phyloP scores from a whole-genome alignment of 1,140 invertebrate species.

The Asobara japonica region DNA sequence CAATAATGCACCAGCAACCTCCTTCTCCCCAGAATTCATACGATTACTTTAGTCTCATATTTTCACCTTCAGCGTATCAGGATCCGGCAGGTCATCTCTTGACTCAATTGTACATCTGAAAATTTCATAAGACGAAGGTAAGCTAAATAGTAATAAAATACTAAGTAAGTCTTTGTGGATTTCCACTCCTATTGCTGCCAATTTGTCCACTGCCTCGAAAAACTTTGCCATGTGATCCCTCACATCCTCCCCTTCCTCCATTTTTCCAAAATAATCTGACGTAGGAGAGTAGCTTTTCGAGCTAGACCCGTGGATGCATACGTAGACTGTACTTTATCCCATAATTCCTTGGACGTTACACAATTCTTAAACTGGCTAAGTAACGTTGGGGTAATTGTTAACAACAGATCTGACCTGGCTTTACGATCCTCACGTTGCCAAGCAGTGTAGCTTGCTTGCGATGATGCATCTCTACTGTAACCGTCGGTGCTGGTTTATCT shows the following conservation, averaged over 20 bases:
- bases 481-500: neutral
- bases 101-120: conserved; percentile 4
- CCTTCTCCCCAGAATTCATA: neutral
- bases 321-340: neutral
- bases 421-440: neutral
- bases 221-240: conserved; percentile 41
- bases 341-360: neutral
- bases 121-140: neutral
- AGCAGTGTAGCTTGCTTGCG: neutral
- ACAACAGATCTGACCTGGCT: neutral
- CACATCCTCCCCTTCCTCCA: conserved; percentile 39
- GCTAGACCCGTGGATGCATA: neutral
- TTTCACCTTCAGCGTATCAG: neutral
- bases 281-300: neutral
- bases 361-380: neutral
- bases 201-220: conserved; percentile 40
- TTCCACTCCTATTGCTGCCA: neutral
- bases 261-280: conserved; percentile 10
- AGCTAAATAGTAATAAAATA: conserved; percentile 2
- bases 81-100: neutral
- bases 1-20: neutral
- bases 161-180: neutral
- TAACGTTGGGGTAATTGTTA: neutral
- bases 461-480: neutral
- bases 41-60: neutral